A percentile compares a stretch with the other conserved stretches of the same genome.
Evolutionary conservation across 2,113 vertebrate genomes (phyloP).

Genomic region (Phoenicopterus ruber): DNA sequence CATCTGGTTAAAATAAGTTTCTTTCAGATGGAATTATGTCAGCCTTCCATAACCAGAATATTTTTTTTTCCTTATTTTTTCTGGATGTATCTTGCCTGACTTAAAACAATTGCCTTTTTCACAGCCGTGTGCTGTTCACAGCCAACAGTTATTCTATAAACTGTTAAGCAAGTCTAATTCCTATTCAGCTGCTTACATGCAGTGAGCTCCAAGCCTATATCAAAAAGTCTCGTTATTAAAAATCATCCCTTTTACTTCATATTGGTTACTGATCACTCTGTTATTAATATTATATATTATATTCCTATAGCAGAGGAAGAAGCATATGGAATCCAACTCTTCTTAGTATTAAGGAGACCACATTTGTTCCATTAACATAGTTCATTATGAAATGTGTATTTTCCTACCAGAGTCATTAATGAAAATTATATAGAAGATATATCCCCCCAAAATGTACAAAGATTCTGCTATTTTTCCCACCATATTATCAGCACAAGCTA

Average conservation of each 20-base stretch:
- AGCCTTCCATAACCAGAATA: background rate
- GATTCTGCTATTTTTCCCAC: background rate
- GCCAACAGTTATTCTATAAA: background rate
- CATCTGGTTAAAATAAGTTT: background rate
- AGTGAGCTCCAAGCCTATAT: background rate
- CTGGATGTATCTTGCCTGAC: background rate
- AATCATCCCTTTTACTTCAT: background rate
- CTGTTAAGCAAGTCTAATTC: background rate
- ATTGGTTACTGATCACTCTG: background rate
- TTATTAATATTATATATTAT: background rate
- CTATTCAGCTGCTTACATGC: background rate
- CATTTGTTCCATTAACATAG: background rate
- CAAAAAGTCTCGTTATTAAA: background rate
- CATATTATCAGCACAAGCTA: background rate
- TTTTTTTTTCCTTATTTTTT: background rate
- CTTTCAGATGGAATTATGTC: background rate
- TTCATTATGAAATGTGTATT: background rate
- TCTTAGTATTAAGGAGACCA: background rate
- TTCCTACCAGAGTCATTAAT: background rate
- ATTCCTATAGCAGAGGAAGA: background rate
- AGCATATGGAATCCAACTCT: background rate
- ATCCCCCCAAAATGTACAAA: background rate
- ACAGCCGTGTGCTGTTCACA: background rate
- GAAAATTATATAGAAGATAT: background rate
- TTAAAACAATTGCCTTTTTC: background rate